Evolutionary conservation across 1,140 invertebrate species (phyloP).

Genomic region (Dreissena rostriformis): DNA sequence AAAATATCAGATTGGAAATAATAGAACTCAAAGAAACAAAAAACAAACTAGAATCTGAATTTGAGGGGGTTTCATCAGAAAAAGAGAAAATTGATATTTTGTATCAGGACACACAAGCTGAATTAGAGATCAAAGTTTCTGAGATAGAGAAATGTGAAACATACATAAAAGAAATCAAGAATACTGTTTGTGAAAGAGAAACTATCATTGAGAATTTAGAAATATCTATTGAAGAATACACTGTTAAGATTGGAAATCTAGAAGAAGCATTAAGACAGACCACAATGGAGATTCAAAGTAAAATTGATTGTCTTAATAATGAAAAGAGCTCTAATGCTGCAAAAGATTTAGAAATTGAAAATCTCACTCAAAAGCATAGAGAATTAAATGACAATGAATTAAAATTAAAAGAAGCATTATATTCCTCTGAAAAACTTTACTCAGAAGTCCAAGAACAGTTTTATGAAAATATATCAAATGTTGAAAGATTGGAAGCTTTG

Average conservation of each 20-base stretch:
- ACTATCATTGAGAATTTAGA: conserved; percentile 1
- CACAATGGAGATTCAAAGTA: neutral
- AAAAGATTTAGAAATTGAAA: neutral
- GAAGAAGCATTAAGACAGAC: neutral
- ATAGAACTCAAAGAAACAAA: neutral
- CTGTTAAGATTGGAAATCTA: neutral
- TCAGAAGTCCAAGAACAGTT: neutral
- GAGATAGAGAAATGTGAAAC: conserved; percentile 2
- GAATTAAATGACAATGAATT: neutral
- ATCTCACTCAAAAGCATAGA: conserved; percentile 6
- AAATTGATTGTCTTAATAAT: neutral
- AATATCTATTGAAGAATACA: neutral
- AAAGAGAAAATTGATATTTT: conserved; percentile 30
- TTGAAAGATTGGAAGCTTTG: neutral
- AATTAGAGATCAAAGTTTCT: neutral
- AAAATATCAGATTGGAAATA: neutral
- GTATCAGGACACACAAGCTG: conserved; percentile 10
- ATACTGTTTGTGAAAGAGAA: neutral
- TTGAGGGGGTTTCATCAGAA: neutral
- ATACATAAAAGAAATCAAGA: conserved; percentile 7
- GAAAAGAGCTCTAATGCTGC: no score
- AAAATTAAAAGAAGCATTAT: conserved; percentile 3
- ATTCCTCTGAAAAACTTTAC: neutral
- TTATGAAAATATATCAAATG: neutral
- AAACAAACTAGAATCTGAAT: neutral